phyloP scores from a whole-genome alignment of 2,888 invertebrate genomes.

The Baccha elongata region DNA sequence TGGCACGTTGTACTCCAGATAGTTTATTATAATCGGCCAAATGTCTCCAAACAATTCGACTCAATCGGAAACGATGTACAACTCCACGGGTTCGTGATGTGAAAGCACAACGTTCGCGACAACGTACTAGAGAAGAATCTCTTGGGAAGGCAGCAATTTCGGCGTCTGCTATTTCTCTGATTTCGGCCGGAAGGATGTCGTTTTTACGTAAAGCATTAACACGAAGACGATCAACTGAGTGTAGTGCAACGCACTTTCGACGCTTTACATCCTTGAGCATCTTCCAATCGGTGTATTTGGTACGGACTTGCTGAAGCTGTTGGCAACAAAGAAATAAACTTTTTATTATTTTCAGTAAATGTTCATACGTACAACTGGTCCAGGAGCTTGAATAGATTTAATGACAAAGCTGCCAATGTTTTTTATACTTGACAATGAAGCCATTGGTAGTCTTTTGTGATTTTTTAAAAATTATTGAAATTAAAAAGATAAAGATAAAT shows the following conservation, averaged over 20 bases:
- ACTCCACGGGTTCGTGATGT: constrained; percentile 94
- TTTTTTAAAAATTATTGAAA: constrained; percentile 4
- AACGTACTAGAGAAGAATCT: constrained; percentile 87
- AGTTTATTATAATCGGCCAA: constrained; percentile 97
- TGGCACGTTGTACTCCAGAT: constrained; percentile 95
- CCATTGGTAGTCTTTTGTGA: constrained; percentile 75
- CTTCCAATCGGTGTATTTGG: constrained; percentile 91
- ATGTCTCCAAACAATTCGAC: constrained; percentile 94
- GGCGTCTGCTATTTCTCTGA: constrained; percentile 89
- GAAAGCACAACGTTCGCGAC: constrained; percentile 91
- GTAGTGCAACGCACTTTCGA: constrained; percentile 88
- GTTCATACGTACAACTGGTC: constrained; percentile 77
- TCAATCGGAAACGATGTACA: constrained; percentile 91
- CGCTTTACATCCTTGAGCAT: constrained; percentile 95
- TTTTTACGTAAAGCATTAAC: constrained; percentile 93
- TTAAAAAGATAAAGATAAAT: constrained; percentile 8
- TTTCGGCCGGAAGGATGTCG: constrained; percentile 91
- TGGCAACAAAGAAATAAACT: constrained; percentile 56
- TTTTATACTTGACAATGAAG: constrained; percentile 75
- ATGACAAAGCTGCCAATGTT: constrained; percentile 75
- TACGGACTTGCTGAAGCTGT: constrained; percentile 88
- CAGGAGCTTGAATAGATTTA: constrained; percentile 78
- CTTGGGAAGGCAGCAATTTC: constrained; percentile 91
- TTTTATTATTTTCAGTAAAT: background rate
- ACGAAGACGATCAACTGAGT: constrained; percentile 90